Conservation (phyloP, 30 jellyfish, hydroid and myxozoan species). For the Clytia hemisphaerica region DNA sequence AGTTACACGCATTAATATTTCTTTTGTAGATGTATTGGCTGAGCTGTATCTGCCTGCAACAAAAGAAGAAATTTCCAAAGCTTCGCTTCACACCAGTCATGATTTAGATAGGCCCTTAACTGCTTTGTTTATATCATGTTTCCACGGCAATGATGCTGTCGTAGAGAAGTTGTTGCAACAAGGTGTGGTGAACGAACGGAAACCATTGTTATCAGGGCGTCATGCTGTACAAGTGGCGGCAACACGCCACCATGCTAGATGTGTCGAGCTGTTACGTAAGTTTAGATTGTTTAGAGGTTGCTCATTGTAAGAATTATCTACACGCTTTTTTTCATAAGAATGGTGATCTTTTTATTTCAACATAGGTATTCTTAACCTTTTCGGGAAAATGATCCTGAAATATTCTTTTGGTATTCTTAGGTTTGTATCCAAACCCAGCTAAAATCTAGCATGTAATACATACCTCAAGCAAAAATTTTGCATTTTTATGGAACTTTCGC, state of each 20-base stretch:
- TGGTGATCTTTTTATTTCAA: too few species aligned
- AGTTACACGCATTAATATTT: constrained; percentile 14
- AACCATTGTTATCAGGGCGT: constrained; percentile 52
- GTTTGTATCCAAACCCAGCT: too few species aligned
- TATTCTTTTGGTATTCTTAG: too few species aligned
- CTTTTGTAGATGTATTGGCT: background rate
- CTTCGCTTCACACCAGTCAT: background rate
- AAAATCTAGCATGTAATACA: too few species aligned
- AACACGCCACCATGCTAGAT: constrained; percentile 33
- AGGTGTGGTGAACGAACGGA: constrained; percentile 25
- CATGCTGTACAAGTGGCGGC: constrained; percentile 60
- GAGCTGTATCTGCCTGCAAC: background rate
- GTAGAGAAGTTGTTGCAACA: constrained; percentile 21
- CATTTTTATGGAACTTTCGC: too few species aligned
- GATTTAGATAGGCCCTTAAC: constrained; percentile 5
- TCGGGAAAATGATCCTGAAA: too few species aligned
- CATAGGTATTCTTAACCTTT: too few species aligned
- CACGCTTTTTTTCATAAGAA: too few species aligned
- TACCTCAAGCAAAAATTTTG: too few species aligned
- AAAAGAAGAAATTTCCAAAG: background rate
- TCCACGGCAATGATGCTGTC: constrained; percentile 28
- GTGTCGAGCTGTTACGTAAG: constrained; percentile 63
- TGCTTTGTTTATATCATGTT: constrained; percentile 49
- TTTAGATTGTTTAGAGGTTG: too few species aligned
- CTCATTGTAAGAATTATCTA: too few species aligned